A percentile compares a stretch with the other conserved stretches of the same genome.
These are phyloP conservation scores for Urechis unicinctus DNA, from an alignment of 2,888 invertebrate genomes.

Conservation along the genomic window DNA sequence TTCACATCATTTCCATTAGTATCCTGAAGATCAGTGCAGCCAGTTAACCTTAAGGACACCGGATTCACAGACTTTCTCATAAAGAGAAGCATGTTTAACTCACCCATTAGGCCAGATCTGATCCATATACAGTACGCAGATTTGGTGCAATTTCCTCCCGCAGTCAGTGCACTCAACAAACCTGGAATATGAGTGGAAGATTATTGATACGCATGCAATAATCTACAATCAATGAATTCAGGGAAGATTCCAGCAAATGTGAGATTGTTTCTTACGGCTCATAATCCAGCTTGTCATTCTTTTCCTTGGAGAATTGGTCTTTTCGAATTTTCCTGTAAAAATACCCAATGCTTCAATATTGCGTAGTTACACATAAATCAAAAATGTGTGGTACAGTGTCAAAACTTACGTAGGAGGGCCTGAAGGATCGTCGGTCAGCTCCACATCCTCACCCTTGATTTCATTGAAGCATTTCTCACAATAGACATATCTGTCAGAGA, in stretches of 20 bases:
- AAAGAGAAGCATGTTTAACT: no score
- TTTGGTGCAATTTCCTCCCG: conserved; percentile 94
- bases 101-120: conserved; percentile 59
- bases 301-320: conserved; percentile 94
- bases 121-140: conserved; percentile 94
- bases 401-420: conserved; percentile 24
- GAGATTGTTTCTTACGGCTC: conserved; percentile 63
- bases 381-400: not conserved
- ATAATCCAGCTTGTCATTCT: conserved; percentile 94
- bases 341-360: not conserved
- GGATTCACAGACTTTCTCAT: no score
- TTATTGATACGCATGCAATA: conserved; percentile 4
- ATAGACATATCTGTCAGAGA: conserved; percentile 81
- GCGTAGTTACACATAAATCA: not conserved
- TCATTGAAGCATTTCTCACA: conserved; percentile 99
- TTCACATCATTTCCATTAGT: no score
- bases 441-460: conserved; percentile 95
- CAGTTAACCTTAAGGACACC: no score
- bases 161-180: conserved; percentile 95
- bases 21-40: no score
- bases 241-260: not conserved
- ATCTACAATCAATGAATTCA: conserved; percentile 1
- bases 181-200: no score
- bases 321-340: conserved; percentile 81
- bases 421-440: conserved; percentile 92